These are phyloP conservation scores for Odontamblyopus rebecca DNA, from an alignment of 2,797 vertebrate species.

Conservation along the genomic window DNA sequence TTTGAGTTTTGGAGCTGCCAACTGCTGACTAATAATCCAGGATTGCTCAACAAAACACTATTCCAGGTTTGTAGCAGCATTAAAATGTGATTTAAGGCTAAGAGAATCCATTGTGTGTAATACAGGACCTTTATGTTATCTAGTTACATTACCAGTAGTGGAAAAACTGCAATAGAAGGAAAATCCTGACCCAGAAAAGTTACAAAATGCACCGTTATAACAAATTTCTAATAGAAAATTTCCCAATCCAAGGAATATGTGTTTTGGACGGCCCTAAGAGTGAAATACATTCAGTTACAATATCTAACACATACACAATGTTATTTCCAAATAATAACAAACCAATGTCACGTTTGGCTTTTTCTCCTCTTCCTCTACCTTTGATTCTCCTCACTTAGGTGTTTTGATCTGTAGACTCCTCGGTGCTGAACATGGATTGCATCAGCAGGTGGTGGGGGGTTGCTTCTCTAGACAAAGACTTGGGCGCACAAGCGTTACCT, in stretches of 20 bases:
- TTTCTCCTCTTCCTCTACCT: not conserved
- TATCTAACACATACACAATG: not conserved
- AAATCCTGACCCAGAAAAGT: too few relatives aligned
- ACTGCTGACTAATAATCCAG: too few relatives aligned
- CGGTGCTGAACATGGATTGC: not conserved
- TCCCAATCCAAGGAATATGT: not conserved
- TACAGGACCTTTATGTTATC: too few relatives aligned
- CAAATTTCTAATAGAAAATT: not conserved
- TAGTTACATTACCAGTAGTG: too few relatives aligned
- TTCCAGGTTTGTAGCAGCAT: too few relatives aligned
- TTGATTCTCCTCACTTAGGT: not conserved
- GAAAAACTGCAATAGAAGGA: too few relatives aligned
- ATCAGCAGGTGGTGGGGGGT: conserved; percentile 10
- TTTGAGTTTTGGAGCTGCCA: too few relatives aligned
- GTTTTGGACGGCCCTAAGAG: not conserved
- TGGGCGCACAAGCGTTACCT: not conserved
- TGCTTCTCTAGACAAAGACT: conserved; percentile 7
- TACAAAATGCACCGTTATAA: not conserved
- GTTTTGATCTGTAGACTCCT: not conserved
- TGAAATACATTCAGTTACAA: not conserved
- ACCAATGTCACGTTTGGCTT: not conserved
- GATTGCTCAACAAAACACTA: too few relatives aligned
- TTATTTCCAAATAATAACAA: not conserved
- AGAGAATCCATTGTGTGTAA: too few relatives aligned
- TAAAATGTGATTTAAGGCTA: too few relatives aligned